A percentile compares a stretch with the other conserved stretches of the same genome.
Conservation (phyloP, 2,888 invertebrate species). For the Trilocha varians region DNA sequence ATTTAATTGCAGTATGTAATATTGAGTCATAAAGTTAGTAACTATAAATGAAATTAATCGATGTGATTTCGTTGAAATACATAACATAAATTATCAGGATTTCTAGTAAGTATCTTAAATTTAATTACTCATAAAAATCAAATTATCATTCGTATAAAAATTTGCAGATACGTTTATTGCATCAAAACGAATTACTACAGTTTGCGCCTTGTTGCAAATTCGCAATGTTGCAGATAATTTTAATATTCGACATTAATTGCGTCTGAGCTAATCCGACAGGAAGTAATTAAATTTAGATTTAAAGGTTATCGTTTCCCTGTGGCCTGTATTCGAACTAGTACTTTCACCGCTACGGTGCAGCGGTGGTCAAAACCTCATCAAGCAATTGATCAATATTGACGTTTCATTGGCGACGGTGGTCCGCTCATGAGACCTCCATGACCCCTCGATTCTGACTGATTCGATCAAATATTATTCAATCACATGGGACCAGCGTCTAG, state of each 20-base stretch:
- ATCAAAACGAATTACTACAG: not conserved
- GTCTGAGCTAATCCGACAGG: slow-evolving; percentile 8
- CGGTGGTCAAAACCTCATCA: slow-evolving; percentile 16
- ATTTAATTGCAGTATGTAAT: too few relatives aligned
- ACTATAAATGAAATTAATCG: too few relatives aligned
- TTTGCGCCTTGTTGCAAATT: slow-evolving; percentile 3
- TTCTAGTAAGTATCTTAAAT: slow-evolving; percentile 12
- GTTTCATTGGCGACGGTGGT: slow-evolving; percentile 26
- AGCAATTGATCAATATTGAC: slow-evolving; percentile 46
- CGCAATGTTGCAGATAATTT: slow-evolving; percentile 2
- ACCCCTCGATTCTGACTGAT: slow-evolving; percentile 62
- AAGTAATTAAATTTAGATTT: slow-evolving; percentile 11
- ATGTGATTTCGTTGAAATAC: not conserved
- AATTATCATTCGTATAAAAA: slow-evolving; percentile 7
- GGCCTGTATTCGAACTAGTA: slow-evolving; percentile 7
- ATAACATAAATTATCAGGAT: not conserved
- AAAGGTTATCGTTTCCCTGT: slow-evolving; percentile 13
- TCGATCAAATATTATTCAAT: slow-evolving; percentile 71
- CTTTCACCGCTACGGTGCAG: too few relatives aligned
- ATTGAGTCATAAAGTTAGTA: too few relatives aligned
- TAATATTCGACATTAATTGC: slow-evolving; percentile 2
- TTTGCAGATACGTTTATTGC: slow-evolving; percentile 1
- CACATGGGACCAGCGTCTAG: slow-evolving; percentile 60
- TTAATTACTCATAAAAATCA: slow-evolving; percentile 27
- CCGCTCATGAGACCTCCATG: slow-evolving; percentile 53